These are phyloP conservation scores for Micronycteris hirsuta DNA, from an alignment of 2,113 vertebrate species.

Conservation along the genomic window DNA sequence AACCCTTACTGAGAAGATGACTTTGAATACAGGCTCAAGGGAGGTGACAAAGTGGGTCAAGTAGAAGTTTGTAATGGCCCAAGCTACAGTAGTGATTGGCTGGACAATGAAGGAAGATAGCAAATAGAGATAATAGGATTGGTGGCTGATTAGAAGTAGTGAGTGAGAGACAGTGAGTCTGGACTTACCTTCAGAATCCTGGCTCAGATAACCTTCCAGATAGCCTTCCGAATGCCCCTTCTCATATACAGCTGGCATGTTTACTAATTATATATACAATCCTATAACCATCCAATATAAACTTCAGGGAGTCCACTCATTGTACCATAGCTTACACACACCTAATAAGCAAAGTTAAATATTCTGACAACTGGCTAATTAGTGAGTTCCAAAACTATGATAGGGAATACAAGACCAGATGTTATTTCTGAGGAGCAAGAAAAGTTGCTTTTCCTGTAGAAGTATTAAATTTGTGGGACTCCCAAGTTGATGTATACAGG, in stretches of 20 bases:
- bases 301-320: not conserved
- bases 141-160: not conserved
- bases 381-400: not conserved
- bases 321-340: not conserved
- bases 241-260: not conserved
- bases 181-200: not conserved
- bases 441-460: not conserved
- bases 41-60: not conserved
- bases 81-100: not conserved
- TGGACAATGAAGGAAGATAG: not conserved
- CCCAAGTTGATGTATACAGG: not conserved
- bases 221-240: not conserved
- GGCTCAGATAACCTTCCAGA: not conserved
- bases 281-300: not conserved
- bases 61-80: not conserved
- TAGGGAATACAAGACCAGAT: not conserved
- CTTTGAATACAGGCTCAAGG: not conserved
- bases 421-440: not conserved
- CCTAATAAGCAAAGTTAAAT: not conserved
- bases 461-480: not conserved
- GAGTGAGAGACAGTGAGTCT: not conserved
- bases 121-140: not conserved
- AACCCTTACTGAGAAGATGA: not conserved
- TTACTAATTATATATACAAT: not conserved
- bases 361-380: not conserved